Evolutionary conservation across 2,797 vertebrate genomes (phyloP).

Genomic region (Aeoliscus strigatus): DNA sequence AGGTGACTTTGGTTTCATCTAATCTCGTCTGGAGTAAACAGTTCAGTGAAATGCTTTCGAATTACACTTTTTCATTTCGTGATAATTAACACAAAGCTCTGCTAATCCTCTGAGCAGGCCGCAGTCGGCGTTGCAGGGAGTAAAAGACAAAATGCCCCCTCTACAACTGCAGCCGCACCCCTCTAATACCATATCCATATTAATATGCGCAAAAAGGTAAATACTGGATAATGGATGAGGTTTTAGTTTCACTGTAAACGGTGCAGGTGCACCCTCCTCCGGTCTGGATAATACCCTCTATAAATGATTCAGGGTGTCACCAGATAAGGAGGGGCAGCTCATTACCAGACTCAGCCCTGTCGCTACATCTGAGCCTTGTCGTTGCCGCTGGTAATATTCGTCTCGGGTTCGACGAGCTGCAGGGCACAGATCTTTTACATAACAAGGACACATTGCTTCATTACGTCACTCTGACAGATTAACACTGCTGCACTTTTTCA

Average conservation of each 20-base stretch:
- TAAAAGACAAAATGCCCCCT: conserved; percentile 10
- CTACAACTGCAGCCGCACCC: conserved; percentile 17
- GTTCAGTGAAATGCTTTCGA: too few species aligned
- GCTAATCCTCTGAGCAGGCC: conserved; percentile 10
- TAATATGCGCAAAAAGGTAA: conserved; percentile 25
- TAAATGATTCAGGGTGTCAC: conserved; percentile 66
- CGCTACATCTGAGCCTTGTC: conserved; percentile 47
- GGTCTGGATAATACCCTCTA: conserved; percentile 28
- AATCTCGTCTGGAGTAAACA: too few species aligned
- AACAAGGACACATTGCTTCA: conserved; percentile 28
- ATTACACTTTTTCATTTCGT: too few species aligned
- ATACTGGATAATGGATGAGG: conserved; percentile 57
- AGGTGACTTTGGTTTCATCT: too few species aligned
- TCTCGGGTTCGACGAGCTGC: conserved; percentile 9
- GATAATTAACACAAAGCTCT: conserved; percentile 1
- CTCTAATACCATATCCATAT: conserved; percentile 40
- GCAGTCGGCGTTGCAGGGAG: conserved; percentile 1
- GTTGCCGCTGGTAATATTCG: conserved; percentile 26
- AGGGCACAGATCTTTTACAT: conserved; percentile 14
- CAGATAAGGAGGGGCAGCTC: conserved; percentile 39
- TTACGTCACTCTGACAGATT: neutral
- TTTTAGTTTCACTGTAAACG: conserved; percentile 29
- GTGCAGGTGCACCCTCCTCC: conserved; percentile 27
- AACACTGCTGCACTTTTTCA: neutral
- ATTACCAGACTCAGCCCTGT: conserved; percentile 52